Percentiles rank a stretch among this genome's conserved stretches.
These are phyloP conservation scores for Hippocampus guttulatus DNA, from an alignment of 2,113 vertebrate species.

Conservation along the genomic window DNA sequence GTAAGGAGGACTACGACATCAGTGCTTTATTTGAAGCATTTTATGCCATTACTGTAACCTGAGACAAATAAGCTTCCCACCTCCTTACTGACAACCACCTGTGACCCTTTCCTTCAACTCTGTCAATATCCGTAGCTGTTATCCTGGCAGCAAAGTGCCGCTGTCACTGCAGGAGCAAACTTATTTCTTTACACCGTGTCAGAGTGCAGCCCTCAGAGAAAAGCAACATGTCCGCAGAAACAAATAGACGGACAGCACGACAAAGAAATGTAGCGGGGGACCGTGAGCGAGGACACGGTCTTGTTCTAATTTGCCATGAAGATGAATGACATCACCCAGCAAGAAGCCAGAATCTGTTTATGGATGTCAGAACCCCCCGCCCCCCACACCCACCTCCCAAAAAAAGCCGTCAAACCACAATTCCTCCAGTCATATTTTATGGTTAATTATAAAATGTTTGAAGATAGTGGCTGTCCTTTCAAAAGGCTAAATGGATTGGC, in stretches of 20 bases:
- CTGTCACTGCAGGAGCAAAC: slow-evolving; percentile 53
- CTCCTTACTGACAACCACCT: slow-evolving; percentile 7
- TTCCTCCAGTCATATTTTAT: slow-evolving; percentile 51
- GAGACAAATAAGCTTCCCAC: slow-evolving; percentile 5
- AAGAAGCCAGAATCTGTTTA: slow-evolving; percentile 33
- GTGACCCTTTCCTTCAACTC: slow-evolving; percentile 40
- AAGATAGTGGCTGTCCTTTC: slow-evolving; percentile 45
- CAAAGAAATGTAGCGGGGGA: slow-evolving; percentile 40
- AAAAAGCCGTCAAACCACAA: slow-evolving; percentile 29
- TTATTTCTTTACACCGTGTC: slow-evolving; percentile 58
- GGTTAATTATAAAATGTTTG: slow-evolving; percentile 60
- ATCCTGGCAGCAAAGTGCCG: slow-evolving; percentile 50
- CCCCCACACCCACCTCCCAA: slow-evolving; percentile 12
- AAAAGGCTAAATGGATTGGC: slow-evolving; percentile 51
- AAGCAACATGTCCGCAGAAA: slow-evolving; percentile 55
- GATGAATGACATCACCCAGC: slow-evolving; percentile 39
- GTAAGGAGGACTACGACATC: neutral
- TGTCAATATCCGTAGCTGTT: slow-evolving; percentile 51
- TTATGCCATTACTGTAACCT: neutral
- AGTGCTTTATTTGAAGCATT: neutral
- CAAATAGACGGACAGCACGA: slow-evolving; percentile 58
- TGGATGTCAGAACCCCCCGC: slow-evolving; percentile 34
- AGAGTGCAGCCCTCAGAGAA: slow-evolving; percentile 57
- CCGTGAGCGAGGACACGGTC: slow-evolving; percentile 4
- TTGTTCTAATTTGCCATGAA: slow-evolving; percentile 31